These are phyloP conservation scores for Cynaeus angustus DNA, from an alignment of 2,888 invertebrate species.

Conservation along the genomic window DNA sequence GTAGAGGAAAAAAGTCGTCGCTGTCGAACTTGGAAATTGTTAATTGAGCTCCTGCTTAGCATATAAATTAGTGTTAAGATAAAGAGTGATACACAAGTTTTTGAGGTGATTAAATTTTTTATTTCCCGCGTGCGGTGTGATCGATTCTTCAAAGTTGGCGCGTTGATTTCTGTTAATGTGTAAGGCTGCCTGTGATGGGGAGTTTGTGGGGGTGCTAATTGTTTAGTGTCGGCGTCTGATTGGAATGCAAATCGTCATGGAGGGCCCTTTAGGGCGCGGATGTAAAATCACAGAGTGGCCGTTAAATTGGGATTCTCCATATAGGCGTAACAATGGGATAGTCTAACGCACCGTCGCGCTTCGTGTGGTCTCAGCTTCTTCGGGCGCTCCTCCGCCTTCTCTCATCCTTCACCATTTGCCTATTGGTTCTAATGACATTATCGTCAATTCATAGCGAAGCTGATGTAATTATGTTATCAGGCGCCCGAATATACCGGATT, in stretches of 20 bases:
- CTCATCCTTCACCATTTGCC: constrained; percentile 56
- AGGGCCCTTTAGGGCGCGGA: constrained; percentile 37
- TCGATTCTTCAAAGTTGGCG: constrained; percentile 12
- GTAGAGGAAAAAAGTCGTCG: constrained; percentile 3
- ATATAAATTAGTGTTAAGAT: constrained; percentile 31
- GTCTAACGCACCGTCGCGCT: constrained; percentile 36
- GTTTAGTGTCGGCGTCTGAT: constrained; percentile 38
- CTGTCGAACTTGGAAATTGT: constrained; percentile 20
- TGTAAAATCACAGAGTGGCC: constrained; percentile 47
- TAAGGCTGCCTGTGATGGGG: constrained; percentile 9
- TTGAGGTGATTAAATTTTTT: constrained; percentile 24
- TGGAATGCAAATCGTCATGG: constrained; percentile 47
- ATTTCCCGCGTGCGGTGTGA: background rate
- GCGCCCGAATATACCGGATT: constrained; percentile 58
- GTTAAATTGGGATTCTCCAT: constrained; percentile 40
- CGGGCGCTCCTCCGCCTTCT: constrained; percentile 20
- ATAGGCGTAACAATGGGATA: constrained; percentile 50
- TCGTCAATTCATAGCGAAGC: constrained; percentile 58
- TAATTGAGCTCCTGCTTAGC: constrained; percentile 35
- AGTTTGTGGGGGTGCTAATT: constrained; percentile 36
- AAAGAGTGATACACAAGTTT: constrained; percentile 6
- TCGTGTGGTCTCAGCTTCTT: constrained; percentile 39
- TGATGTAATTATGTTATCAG: constrained; percentile 59
- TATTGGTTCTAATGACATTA: constrained; percentile 63
- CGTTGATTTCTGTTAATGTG: constrained; percentile 6